Percentiles rank a stretch among this genome's conserved stretches.
phyloP scores from a whole-genome alignment of 2,888 invertebrate species.

The Mythimna albipuncta region DNA sequence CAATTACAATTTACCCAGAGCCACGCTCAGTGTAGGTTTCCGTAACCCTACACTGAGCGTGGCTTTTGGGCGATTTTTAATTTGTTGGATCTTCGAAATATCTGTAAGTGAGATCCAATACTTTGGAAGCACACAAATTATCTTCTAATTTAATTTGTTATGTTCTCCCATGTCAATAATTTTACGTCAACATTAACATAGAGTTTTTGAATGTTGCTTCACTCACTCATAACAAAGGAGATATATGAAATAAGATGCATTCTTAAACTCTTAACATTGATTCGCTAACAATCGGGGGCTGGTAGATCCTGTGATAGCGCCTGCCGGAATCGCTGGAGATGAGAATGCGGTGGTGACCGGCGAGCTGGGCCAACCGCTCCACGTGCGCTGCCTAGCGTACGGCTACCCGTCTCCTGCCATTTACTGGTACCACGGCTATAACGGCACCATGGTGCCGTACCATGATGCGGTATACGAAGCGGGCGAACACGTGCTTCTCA shows the following conservation, averaged over 20 bases:
- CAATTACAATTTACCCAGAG: too few species aligned
- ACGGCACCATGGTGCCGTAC: conserved; percentile 89
- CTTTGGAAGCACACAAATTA: conserved; percentile 65
- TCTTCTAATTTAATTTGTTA: conserved; percentile 72
- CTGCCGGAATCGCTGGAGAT: conserved; percentile 93
- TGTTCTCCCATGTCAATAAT: conserved; percentile 68
- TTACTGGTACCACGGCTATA: conserved; percentile 95
- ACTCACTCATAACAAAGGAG: conserved; percentile 25
- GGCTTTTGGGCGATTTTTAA: too few species aligned
- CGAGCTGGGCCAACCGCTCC: conserved; percentile 93
- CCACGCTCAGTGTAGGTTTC: too few species aligned
- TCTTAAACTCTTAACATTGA: conserved; percentile 60
- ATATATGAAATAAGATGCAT: conserved; percentile 38
- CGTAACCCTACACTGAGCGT: too few species aligned
- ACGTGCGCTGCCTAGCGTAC: conserved; percentile 95
- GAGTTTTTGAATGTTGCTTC: conserved; percentile 76
- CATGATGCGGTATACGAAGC: conserved; percentile 92
- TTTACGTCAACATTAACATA: conserved; percentile 73
- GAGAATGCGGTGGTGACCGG: conserved; percentile 92
- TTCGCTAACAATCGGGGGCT: conserved; percentile 71
- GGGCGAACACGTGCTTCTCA: conserved; percentile 93
- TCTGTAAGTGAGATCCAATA: conserved; percentile 1
- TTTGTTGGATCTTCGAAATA: not conserved
- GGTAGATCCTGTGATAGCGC: conserved; percentile 90
- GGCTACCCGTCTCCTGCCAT: conserved; percentile 95